Evolutionary conservation across 2,797 vertebrate species (phyloP), one percentile per base, ranked within the genome.

Genomic region (Strix occidentalis): DNA sequence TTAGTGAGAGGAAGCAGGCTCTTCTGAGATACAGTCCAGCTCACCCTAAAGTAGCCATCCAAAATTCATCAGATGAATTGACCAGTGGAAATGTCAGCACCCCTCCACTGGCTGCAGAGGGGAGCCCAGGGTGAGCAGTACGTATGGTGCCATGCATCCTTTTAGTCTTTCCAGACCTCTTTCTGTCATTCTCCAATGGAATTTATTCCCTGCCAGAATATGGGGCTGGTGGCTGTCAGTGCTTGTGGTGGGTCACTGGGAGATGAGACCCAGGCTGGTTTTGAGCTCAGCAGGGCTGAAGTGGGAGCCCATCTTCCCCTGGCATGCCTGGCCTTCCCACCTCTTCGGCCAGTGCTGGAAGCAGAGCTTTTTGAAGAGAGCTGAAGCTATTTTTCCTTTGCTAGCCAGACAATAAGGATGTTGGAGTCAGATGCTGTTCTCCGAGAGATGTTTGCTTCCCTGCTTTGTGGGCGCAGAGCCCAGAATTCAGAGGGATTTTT

Each of bases 401-500:
- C 50, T 87, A 92, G 82, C 18, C 66, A 76, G 48, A 53, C 31
- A 81, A 20, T 89, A 91, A 84, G 84, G 80, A 66, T 93, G 43
- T 48, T 78, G 65, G 61, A 94, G 51, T 91, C 84, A 78, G 88
- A 53, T 83, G 65, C 68, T 19, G 14, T 68, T 89, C 87, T 87
- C 72, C 6, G 31, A 91, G 76, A 90, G 45, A 84, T 69, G 75
- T 43, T 95, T 90, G 72, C 87, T 86, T 91, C 28, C 69, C 43
- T 2, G 10, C 83, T 94, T 86, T 58, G 46, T 92, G 87, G 84
- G 87, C 64, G 0, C 93, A 46, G 82, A 94, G 92, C 96, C 95
- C 92, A 93, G 96, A 95, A 93, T 63, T 84, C 0, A 0, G 66
- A 91, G 63, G 54, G 65, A 95, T 87, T 58, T 95, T 95, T 94